Evolutionary conservation across 2,888 invertebrate species (phyloP).

Genomic region (Thelaira solivaga): DNA sequence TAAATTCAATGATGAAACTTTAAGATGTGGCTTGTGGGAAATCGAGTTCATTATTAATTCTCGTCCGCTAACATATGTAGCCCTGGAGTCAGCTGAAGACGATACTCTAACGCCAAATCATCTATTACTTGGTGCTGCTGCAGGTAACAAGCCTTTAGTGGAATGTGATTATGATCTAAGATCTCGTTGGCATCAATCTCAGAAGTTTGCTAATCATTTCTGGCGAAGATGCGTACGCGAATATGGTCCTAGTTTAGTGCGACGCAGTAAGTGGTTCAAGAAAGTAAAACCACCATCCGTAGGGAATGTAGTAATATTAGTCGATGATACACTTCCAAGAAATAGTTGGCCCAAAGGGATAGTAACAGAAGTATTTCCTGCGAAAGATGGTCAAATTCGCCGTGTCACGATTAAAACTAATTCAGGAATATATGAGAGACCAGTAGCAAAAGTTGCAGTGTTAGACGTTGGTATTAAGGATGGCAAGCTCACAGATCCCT

Average conservation of each 20-base stretch:
- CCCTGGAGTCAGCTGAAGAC: background rate
- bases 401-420: background rate
- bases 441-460: background rate
- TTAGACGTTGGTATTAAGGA: slow-evolving; percentile 26
- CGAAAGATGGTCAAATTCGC: background rate
- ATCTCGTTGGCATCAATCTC: slow-evolving; percentile 21
- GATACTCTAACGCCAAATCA: slow-evolving; percentile 5
- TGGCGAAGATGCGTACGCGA: background rate
- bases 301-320: background rate
- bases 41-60: background rate
- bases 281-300: background rate
- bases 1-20: background rate
- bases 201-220: background rate
- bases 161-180: background rate
- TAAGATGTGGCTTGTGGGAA: slow-evolving; percentile 39
- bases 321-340: background rate
- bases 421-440: background rate
- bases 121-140: slow-evolving; percentile 1
- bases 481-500: slow-evolving; percentile 23
- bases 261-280: slow-evolving; percentile 18
- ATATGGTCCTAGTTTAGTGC: slow-evolving; percentile 24
- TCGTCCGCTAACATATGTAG: slow-evolving; percentile 3
- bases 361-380: background rate
- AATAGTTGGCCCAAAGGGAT: background rate
- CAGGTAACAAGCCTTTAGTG: background rate